phyloP scores from a whole-genome alignment of 2,113 vertebrate genomes.

The Indicator maculatus region DNA sequence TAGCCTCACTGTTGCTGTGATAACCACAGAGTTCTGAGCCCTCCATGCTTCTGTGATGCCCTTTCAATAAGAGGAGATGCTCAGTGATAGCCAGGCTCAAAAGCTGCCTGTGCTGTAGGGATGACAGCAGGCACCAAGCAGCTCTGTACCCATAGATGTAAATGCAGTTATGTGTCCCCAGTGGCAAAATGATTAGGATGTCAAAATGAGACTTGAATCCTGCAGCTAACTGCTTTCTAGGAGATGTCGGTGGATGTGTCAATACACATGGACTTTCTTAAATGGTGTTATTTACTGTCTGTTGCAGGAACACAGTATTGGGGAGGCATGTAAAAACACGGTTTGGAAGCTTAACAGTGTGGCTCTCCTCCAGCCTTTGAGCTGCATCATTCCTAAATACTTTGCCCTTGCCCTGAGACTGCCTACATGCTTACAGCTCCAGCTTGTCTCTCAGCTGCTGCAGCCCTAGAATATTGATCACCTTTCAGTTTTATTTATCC shows the following conservation, averaged over 20 bases:
- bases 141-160: rapidly evolving
- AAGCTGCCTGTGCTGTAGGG: background rate
- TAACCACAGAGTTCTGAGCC: background rate
- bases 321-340: background rate
- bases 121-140: background rate
- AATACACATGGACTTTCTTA: background rate
- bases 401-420: background rate
- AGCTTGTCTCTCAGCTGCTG: background rate
- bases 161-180: rapidly evolving
- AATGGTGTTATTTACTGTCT: background rate
- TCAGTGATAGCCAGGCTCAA: background rate
- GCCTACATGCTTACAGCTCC: background rate
- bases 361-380: background rate
- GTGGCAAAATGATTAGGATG: background rate
- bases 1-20: background rate
- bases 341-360: background rate
- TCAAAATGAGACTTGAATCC: background rate
- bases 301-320: background rate
- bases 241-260: background rate
- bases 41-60: rapidly evolving
- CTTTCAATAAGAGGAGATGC: background rate
- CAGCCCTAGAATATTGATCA: background rate
- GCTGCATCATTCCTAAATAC: background rate
- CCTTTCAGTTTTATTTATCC: background rate
- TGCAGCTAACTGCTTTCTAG: background rate